Evolutionary conservation across 2,113 vertebrate genomes (phyloP).

Genomic region (Mirza zaza): DNA sequence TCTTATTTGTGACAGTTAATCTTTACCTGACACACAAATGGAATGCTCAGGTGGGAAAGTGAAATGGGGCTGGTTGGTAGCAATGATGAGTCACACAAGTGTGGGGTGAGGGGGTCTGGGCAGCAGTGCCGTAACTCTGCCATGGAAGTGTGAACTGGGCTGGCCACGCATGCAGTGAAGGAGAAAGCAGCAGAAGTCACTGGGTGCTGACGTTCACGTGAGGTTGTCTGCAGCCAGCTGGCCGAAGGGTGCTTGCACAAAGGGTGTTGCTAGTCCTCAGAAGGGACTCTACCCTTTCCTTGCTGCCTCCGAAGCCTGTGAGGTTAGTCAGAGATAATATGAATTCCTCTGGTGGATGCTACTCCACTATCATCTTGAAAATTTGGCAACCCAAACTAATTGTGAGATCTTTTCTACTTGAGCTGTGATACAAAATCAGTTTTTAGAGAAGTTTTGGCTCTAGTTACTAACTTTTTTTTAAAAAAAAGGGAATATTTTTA

Average conservation of each 20-base stretch:
- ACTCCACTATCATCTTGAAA: background rate
- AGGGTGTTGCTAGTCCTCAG: background rate
- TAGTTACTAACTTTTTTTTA: background rate
- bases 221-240: background rate
- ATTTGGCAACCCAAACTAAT: background rate
- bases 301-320: background rate
- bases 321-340: background rate
- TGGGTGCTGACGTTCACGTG: accelerated
- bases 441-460: background rate
- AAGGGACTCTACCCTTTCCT: background rate
- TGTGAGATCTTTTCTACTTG: background rate
- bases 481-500: background rate
- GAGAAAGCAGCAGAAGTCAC: background rate
- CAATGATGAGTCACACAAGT: background rate
- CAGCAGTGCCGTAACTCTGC: background rate
- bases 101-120: background rate
- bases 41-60: background rate
- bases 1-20: background rate
- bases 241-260: background rate
- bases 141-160: too few relatives aligned
- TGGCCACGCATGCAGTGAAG: too few relatives aligned
- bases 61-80: background rate
- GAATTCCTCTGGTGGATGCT: background rate
- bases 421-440: background rate
- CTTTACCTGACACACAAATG: background rate